Evolutionary conservation across 2,113 vertebrate genomes (phyloP), one percentile per base, ranked within the genome.

Genomic region (Aramus guarauna): DNA sequence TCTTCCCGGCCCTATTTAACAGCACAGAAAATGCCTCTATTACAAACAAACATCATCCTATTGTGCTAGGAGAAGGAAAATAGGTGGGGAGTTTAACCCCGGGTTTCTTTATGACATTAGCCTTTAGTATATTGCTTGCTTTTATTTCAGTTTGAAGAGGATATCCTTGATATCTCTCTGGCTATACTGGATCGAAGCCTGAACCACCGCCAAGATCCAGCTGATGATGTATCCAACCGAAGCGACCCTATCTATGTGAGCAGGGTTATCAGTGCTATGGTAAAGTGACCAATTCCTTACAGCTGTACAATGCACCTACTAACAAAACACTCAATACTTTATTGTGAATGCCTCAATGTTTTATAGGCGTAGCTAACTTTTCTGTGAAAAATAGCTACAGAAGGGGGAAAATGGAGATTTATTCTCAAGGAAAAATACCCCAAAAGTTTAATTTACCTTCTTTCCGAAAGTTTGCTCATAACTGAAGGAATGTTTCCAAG

Each of bases 61-160:
- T 29, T 63, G 50, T 27, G 17, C 47, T 19, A 5, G 2, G 21
- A 66, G 63, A 77, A 81, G 36, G 18, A 71, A 82, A 60, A 37
- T 0, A 13, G 21, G 14, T 39, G 29, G 29, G 32, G 23, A 88
- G 32, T 29, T 71, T 23, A 59, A 58, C 32, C 41, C 41, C 9
- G 36, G 9, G 45, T 88, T 90, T 62, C 26, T 53, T 75, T 43
- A 43, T 13, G 4, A 79, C 71, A 72, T 48, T 30, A 60, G 3
- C 23, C 30, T 37, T 36, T 41, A n/a, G 45, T 34, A 14, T 3
- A 63, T 18, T 26, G 58, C 37, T 85, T 73, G 21, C 6, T 91
- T 87, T 59, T 19, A 50, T 87, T 86, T 21, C 76, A 97, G 97
- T 97, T 97, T 85, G 97, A 96, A 82, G 97, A 97, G 43, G 92